Conservation (phyloP, 30 jellyfish, hydroid and myxozoan genomes). For the Aurelia sp. region DNA sequence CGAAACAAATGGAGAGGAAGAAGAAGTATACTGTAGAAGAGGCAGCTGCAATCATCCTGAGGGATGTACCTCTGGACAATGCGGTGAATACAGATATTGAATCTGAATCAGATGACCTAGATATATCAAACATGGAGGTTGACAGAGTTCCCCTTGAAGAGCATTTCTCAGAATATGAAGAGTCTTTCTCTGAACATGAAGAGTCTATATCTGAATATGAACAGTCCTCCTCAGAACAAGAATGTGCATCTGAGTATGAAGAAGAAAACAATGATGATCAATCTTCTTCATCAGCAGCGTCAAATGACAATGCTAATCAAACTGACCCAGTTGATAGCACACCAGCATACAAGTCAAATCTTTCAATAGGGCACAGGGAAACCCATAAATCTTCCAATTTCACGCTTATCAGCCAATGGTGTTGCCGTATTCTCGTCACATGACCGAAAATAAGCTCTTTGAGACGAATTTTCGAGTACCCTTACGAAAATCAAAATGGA, state of each 20-base stretch:
- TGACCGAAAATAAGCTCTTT: no score
- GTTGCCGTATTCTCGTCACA: no score
- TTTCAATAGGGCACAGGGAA: no score
- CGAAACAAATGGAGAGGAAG: no score
- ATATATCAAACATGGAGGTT: slow-evolving; percentile 5
- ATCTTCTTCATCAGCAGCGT: slow-evolving; percentile 13
- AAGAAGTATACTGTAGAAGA: no score
- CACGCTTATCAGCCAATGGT: no score
- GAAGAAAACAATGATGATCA: neutral
- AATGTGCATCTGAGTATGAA: slow-evolving; percentile 2
- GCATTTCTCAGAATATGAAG: neutral
- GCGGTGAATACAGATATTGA: slow-evolving; percentile 25
- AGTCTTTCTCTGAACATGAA: slow-evolving; percentile 6
- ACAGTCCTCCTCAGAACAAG: neutral
- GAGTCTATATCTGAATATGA: neutral
- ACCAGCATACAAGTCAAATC: no score
- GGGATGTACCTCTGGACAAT: slow-evolving; percentile 42
- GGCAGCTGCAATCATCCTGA: no score
- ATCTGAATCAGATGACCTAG: slow-evolving; percentile 19
- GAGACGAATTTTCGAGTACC: no score
- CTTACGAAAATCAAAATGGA: no score
- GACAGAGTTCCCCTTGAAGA: neutral
- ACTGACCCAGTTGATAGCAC: slow-evolving; percentile 2
- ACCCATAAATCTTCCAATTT: no score
- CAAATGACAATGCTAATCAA: neutral